Conservation (phyloP, 2,888 invertebrate species). For the Drosophila pseudotakahashii region DNA sequence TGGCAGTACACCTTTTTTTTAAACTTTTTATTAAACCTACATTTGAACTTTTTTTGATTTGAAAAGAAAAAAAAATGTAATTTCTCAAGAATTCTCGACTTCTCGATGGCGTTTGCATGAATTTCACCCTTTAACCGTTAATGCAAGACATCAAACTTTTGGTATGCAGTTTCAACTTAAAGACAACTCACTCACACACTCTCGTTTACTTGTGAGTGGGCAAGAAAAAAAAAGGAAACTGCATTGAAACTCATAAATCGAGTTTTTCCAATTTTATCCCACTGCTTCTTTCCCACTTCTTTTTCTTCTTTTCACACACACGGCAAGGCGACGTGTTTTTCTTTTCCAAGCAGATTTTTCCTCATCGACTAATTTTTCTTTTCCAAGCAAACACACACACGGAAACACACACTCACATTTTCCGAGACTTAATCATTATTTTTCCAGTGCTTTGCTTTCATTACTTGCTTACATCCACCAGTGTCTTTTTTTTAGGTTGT, state of each 20-base stretch:
- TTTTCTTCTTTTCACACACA: neutral
- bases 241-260: slow-evolving; percentile 72
- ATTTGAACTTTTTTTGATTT: too few species aligned
- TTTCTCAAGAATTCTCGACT: neutral
- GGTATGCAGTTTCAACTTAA: slow-evolving; percentile 49
- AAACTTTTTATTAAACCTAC: too few species aligned
- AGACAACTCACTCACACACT: slow-evolving; percentile 36
- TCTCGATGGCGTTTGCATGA: too few species aligned
- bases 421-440: slow-evolving; percentile 69
- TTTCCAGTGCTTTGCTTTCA: slow-evolving; percentile 75
- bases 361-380: slow-evolving; percentile 54
- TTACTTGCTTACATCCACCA: slow-evolving; percentile 59
- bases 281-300: slow-evolving; percentile 8
- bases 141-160: slow-evolving; percentile 39
- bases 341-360: slow-evolving; percentile 50
- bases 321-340: slow-evolving; percentile 18
- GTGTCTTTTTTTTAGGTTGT: slow-evolving; percentile 29
- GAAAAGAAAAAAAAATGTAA: too few species aligned
- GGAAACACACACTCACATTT: slow-evolving; percentile 47
- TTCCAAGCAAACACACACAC: slow-evolving; percentile 14
- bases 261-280: slow-evolving; percentile 64
- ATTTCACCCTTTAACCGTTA: slow-evolving; percentile 15
- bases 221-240: slow-evolving; percentile 59
- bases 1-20: too few species aligned
- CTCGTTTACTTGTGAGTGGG: slow-evolving; percentile 9